These are phyloP conservation scores for Leucophora obtusa DNA, from an alignment of 2,888 invertebrate species.

Conservation along the genomic window DNA sequence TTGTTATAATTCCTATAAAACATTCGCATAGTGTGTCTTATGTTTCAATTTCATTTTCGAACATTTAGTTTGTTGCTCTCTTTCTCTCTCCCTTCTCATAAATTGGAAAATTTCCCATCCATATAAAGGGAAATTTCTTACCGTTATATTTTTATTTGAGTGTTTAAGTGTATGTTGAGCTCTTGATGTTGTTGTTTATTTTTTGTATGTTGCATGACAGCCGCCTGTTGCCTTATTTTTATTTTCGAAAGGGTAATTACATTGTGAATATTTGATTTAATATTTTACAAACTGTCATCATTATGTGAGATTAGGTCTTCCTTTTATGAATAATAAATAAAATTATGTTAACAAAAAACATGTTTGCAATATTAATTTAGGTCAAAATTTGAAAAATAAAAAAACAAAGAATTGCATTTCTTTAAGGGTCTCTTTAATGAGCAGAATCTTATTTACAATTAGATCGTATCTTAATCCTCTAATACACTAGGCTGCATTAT, in stretches of 20 bases:
- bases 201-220: constrained; percentile 39
- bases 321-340: constrained; percentile 49
- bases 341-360: constrained; percentile 9
- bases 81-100: not conserved
- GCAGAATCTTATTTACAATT: no score
- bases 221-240: constrained; percentile 62
- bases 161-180: constrained; percentile 11
- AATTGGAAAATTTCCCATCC: not conserved
- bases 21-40: constrained; percentile 1
- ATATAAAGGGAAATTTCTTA: constrained; percentile 27
- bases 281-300: constrained; percentile 60
- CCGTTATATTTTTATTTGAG: constrained; percentile 43
- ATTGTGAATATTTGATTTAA: constrained; percentile 63
- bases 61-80: constrained; percentile 5
- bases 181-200: constrained; percentile 29
- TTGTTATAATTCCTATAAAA: constrained; percentile 16
- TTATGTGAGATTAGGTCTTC: constrained; percentile 52
- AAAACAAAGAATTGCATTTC: no score
- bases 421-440: no score
- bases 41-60: constrained; percentile 43
- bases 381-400: not conserved
- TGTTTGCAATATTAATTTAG: not conserved
- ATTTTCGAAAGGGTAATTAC: constrained; percentile 57
- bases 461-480: no score
- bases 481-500: no score